Base-by-base conservation (phyloP, 2,888 invertebrate genomes). In the Deilephila elpenor region DNA sequence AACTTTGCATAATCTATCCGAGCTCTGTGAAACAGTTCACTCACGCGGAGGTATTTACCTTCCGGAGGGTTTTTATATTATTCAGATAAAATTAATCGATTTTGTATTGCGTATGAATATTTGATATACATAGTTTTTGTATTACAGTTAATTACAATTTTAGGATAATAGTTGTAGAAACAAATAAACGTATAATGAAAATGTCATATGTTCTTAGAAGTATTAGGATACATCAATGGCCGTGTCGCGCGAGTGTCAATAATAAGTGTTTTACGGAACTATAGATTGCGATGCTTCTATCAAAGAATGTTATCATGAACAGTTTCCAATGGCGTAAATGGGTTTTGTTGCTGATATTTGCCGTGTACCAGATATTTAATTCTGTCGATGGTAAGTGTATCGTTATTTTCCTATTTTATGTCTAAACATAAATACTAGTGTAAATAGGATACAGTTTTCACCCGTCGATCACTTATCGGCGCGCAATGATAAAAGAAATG, bases 251-350 rank as follows among this genome's bases (percentile, higher is more conserved):
- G 78, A 87, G 84, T 90, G 88, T 88, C 87, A 88, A 84, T 91
- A 89, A 80, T 84, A 86, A 85, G 86, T 89, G 86, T 91, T 90
- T 88, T 82, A 83, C 78, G 80, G 81, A 85, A 84, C 79, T 86
- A 61, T 89, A 86, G 82, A 84, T 86, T 84, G 81, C 83, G 75
- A 93, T 93, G 93, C 87, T 90, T 86, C 75, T 83, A 73, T 79
- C 77, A 76, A 89, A 87, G 77, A 87, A 90, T 89, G 85, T 87
- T 78, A 89, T 83, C 77, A 91, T 93, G 93, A 86, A 88, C 83
- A 87, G 78, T 85, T 85, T 87, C 76, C 83, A 84, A 78, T 85
- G 87, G 84, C 87, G 86, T 72, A 92, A 89, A 86, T 91, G 89
- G 89, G 84, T 90, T 74, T 80, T 92, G 75, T 79, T 94, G 75